phyloP scores from a whole-genome alignment of 53 echinoderm and acorn worm species.

The Holothuria scabra region DNA sequence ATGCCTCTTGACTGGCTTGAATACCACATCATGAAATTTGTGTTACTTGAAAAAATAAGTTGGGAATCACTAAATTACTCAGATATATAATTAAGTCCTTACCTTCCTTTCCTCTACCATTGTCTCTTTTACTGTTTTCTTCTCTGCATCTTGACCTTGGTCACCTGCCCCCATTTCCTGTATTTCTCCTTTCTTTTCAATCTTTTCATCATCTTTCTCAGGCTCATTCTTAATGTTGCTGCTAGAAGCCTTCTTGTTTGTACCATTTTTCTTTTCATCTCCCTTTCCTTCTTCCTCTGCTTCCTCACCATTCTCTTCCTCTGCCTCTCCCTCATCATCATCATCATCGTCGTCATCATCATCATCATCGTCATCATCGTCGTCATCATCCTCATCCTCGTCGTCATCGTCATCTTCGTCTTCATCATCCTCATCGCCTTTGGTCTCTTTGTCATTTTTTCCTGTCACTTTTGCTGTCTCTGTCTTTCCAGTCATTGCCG shows the following conservation, averaged over 20 bases:
- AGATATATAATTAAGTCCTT: not conserved
- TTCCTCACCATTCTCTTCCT: constrained; percentile 23
- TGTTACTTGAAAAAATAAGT: too few relatives aligned
- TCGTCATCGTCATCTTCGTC: constrained; percentile 28
- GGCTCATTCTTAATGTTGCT: not conserved
- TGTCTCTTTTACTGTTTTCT: constrained; percentile 3
- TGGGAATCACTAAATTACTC: not conserved
- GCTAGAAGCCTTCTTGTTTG: not conserved
- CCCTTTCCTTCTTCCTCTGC: not conserved
- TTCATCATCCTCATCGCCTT: constrained; percentile 21
- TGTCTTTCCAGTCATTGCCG: not conserved
- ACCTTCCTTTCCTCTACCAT: constrained; percentile 32
- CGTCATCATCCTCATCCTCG: constrained; percentile 18
- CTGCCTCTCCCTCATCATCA: constrained; percentile 56
- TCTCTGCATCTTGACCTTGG: constrained; percentile 1
- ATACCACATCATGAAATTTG: too few relatives aligned
- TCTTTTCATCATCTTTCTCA: constrained; percentile 14
- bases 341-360: constrained; percentile 58
- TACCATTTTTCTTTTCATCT: not conserved
- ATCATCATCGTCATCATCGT: constrained; percentile 36
- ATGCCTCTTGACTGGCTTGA: too few relatives aligned
- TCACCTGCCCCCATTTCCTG: constrained; percentile 15
- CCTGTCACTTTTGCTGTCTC: constrained; percentile 17
- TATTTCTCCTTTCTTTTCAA: constrained; percentile 9
- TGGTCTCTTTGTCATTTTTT: constrained; percentile 32